Base-by-base conservation (phyloP, 92 coral and sea anemone genomes). In the Paramuricea clavata region DNA sequence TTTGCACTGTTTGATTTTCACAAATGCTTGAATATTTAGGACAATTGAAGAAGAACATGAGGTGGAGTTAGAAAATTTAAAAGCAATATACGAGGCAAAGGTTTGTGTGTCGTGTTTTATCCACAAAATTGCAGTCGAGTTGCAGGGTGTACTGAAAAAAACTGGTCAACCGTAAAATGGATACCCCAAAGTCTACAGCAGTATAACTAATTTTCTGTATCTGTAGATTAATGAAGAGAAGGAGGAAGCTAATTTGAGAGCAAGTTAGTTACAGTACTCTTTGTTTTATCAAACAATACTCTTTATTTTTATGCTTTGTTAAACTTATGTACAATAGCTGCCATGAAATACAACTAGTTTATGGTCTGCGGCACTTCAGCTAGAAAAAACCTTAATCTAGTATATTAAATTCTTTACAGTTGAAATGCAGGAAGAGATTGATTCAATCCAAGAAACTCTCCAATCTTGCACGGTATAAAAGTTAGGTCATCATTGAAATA, bases 21-120 rank as follows among this genome's bases (percentile, higher is more conserved):
- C 1, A 52, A 0, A 13, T 52, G 17, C 22, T 52, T 52, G 17
- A 16, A 2, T 11, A 17, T 78, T 16, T 17, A 95, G 98, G 68
- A 87, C 97, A 16, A 83, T 95, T 15, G 95, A 94, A 34, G 90
- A 83, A 28, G 98, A 95, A 49, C 97, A 92, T 43, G 83, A 81
- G 33, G 94, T 90, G 59, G 98, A 94, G 44, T 84, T 85, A 26
- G 92, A 92, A 74, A 90, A 89, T 67, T 41, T 95, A 34, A 95
- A 86, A 47, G 89, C 89, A 41, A 75, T 76, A 12, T 94, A 90
- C 42, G 91, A 85, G 36, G 88, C 85, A 30, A 50, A 92, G 93
- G 98, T 95, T 43, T 12, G 71, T 47, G 16, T 47, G 10, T 47
- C 16, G 10, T 5, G 52, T 47, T 47, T 47, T 47, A 36, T 47